A percentile compares a stretch with the other conserved stretches of the same genome.
These are phyloP conservation scores for Papilio xuthus DNA, from an alignment of 1,140 invertebrate species.

Conservation along the genomic window DNA sequence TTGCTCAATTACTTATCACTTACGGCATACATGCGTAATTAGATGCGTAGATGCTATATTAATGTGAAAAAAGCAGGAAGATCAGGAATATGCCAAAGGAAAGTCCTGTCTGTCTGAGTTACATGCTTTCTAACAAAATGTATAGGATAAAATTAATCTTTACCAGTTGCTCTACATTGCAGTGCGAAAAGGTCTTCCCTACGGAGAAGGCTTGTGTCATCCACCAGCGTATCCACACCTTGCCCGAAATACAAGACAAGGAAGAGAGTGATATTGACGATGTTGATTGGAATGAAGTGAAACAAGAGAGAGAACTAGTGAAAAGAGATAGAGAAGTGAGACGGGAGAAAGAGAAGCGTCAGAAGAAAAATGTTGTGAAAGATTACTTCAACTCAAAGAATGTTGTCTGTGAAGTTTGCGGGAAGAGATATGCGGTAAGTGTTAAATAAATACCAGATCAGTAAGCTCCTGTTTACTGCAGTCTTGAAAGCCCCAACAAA, in stretches of 20 bases:
- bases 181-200: conserved; percentile 47
- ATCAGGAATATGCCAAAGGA: no score
- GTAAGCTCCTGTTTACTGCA: neutral
- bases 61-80: no score
- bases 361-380: conserved; percentile 18
- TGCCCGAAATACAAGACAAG: conserved; percentile 19
- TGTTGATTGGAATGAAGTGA: neutral
- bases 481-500: no score
- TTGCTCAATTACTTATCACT: no score
- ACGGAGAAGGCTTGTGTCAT: conserved; percentile 46
- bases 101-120: no score
- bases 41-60: no score
- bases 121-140: neutral
- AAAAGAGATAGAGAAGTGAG: neutral
- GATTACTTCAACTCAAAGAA: conserved; percentile 46
- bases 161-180: conserved; percentile 1
- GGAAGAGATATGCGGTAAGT: conserved; percentile 69
- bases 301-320: neutral
- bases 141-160: neutral
- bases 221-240: conserved; percentile 43
- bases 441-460: neutral
- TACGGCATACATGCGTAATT: no score
- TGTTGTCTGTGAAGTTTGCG: conserved; percentile 64
- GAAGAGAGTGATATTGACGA: neutral
- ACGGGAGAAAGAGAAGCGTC: conserved; percentile 25